Conservation (phyloP, 2,113 vertebrate genomes). For the Pseudois nayaur region DNA sequence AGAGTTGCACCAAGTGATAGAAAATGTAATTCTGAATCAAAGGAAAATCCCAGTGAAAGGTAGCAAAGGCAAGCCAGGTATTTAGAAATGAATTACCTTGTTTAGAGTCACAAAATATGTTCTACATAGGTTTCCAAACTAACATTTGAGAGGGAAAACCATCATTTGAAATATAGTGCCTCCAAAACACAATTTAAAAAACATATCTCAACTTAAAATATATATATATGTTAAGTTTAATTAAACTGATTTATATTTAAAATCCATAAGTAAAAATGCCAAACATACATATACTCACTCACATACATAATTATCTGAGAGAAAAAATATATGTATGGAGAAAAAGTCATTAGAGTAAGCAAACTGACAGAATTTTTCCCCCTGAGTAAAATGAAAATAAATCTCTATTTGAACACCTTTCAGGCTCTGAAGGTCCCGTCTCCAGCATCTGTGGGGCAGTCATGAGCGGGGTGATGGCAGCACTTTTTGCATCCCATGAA, state of each 20-base stretch:
- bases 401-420: constrained; percentile 15
- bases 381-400: constrained; percentile 21
- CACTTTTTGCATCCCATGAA: constrained; percentile 50
- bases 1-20: neutral
- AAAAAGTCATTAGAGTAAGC: neutral
- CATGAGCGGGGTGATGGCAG: neutral
- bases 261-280: neutral
- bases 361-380: neutral
- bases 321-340: neutral
- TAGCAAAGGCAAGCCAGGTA: neutral
- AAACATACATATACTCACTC: neutral
- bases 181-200: neutral
- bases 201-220: neutral
- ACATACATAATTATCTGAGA: neutral
- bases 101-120: neutral
- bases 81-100: neutral
- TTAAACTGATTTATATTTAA: neutral
- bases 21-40: neutral
- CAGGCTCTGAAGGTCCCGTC: neutral
- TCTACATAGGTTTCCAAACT: neutral
- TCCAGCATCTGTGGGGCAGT: neutral
- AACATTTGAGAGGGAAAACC: neutral
- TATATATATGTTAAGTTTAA: neutral
- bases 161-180: neutral
- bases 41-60: neutral